Evolutionary conservation across 2,888 invertebrate species (phyloP), one percentile per base, ranked within the genome.

Genomic region (Tanytarsus gracilentus): DNA sequence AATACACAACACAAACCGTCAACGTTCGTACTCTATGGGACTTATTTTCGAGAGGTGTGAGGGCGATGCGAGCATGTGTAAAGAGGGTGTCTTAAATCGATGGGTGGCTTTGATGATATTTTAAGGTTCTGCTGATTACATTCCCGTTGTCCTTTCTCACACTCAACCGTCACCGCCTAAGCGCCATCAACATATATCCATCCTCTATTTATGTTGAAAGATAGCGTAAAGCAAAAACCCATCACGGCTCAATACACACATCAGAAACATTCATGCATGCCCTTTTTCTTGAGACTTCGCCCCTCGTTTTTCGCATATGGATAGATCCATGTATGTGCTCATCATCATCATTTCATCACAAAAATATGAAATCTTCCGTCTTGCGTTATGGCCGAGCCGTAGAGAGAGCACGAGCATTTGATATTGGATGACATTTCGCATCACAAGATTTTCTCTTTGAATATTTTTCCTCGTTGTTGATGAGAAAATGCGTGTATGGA

Each of bases 201-300:
- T 36, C n/a, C 7, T 14, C 16, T 36, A 36, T 16, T 36, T 36
- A 36, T 49, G 49, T 11, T n/a, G 26, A 49, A n/a, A 9, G n/a
- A 39, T n/a, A n/a, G n/a, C 9, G n/a, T 39, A 14, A n/a, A 51
- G 25, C 14, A 55, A 55, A 25, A 26, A 55, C 55, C 55, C 55
- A 55, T 55, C 55, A 55, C 23, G 26, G 55, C 55, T 55, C 55
- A 55, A 55, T 55, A 55, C 55, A 53, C 53, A 55, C 55, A 55
- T 55, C 55, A 55, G 27, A 55, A 55, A 55, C 55, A 55, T 55
- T 40, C 55, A 55, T 55, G 55, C 40, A 39, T 39, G 55, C 21
- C 26, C 23, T 25, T 23, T 33, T 25, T 27, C n/a, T 26, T 39
- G 39, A 16, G 21, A 27, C 49, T 26, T 26, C 52, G 36, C 36